phyloP scores from a whole-genome alignment of 2,113 vertebrate species.

The Mellivora capensis region DNA sequence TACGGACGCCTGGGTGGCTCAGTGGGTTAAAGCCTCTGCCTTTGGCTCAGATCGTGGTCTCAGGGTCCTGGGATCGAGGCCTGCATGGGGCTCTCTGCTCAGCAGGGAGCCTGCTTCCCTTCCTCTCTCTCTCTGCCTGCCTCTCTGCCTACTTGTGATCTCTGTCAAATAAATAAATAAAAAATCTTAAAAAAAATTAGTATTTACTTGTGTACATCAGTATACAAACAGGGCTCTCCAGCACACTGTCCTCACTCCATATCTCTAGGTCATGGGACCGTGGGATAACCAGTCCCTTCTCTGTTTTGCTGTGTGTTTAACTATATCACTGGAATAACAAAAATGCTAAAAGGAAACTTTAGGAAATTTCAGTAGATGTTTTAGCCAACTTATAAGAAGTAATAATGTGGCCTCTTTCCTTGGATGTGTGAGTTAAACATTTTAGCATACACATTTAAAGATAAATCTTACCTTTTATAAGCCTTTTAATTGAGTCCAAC shows the following conservation, averaged over 20 bases:
- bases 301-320: not conserved
- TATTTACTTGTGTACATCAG: not conserved
- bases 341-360: slow-evolving; percentile 1
- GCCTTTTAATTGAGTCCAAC: slow-evolving; percentile 88
- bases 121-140: no score
- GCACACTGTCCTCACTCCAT: not conserved
- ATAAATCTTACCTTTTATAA: slow-evolving; percentile 89
- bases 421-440: not conserved
- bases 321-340: slow-evolving; percentile 12
- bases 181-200: no score
- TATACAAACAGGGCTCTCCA: not conserved
- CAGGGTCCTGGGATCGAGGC: no score
- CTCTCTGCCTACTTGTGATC: no score
- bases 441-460: slow-evolving; percentile 22
- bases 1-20: no score
- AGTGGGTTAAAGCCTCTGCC: no score
- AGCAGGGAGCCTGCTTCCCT: no score
- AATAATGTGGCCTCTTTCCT: not conserved
- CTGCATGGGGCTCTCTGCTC: no score
- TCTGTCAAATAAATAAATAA: no score
- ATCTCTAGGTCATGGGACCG: not conserved
- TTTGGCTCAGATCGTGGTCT: no score
- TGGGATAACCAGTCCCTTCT: not conserved
- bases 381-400: not conserved
- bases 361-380: not conserved